A percentile compares a stretch with the other conserved stretches of the same genome.
Conservation (phyloP, 2,797 vertebrate species). For the Manis pentadactyla region DNA sequence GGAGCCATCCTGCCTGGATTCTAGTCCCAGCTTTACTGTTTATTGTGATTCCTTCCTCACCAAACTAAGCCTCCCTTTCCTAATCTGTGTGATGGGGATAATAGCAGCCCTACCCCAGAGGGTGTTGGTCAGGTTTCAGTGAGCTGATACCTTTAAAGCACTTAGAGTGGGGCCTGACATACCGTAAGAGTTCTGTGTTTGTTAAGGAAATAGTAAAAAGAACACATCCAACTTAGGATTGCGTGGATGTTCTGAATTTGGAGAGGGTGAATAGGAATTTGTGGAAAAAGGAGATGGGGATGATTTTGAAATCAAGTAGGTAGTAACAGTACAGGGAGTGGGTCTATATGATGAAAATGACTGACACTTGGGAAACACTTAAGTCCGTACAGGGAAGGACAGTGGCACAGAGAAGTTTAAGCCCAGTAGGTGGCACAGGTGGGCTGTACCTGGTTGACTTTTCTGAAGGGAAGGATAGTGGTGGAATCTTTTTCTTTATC, state of each 20-base stretch:
- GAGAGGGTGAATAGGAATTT: neutral
- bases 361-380: no score
- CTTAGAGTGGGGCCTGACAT: neutral
- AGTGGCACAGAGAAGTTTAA: neutral
- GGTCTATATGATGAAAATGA: neutral
- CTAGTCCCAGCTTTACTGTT: neutral
- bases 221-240: neutral
- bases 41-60: neutral
- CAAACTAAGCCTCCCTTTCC: neutral
- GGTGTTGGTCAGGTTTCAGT: neutral
- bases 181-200: neutral
- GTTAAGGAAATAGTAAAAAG: neutral
- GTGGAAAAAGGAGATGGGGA: neutral
- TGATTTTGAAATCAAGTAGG: conserved; percentile 2
- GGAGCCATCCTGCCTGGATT: neutral
- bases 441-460: fast-evolving
- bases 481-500: neutral
- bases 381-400: neutral
- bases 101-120: neutral
- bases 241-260: neutral
- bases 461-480: neutral
- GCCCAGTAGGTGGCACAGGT: neutral
- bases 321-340: neutral
- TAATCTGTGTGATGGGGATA: neutral
- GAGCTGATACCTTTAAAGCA: neutral